These are phyloP conservation scores for Macrostomum lignano DNA, from an alignment of 1,140 invertebrate genomes.

Conservation along the genomic window DNA sequence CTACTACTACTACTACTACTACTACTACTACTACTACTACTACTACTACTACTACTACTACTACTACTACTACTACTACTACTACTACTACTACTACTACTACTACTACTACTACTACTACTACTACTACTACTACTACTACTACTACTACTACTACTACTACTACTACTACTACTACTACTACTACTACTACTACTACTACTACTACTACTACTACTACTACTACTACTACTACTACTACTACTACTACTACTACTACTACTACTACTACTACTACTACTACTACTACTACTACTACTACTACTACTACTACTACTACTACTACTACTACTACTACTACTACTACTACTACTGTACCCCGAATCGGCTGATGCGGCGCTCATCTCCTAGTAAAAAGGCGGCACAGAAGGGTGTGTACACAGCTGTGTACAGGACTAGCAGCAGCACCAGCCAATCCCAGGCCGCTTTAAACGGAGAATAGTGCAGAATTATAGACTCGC, in stretches of 20 bases:
- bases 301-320: slow-evolving; percentile 4
- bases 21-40: not conserved
- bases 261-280: slow-evolving; percentile 3
- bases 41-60: not conserved
- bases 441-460: slow-evolving; percentile 98
- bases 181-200: slow-evolving; percentile 4
- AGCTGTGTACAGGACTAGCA: slow-evolving; percentile 96
- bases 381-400: slow-evolving; percentile 70
- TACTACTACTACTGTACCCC: no score
- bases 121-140: not conserved
- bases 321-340: slow-evolving; percentile 4
- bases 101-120: not conserved
- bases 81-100: not conserved
- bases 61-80: not conserved
- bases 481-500: no score
- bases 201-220: slow-evolving; percentile 2
- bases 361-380: no score
- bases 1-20: not conserved
- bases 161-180: not conserved
- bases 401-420: slow-evolving; percentile 96
- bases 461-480: slow-evolving; percentile 91
- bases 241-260: slow-evolving; percentile 4
- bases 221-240: slow-evolving; percentile 2
- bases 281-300: slow-evolving; percentile 4
- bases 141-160: not conserved